A percentile compares a stretch with the other conserved stretches of the same genome.
These are phyloP conservation scores for Drosophila kikkawai DNA, from an alignment of 1,140 invertebrate genomes.

Conservation along the genomic window DNA sequence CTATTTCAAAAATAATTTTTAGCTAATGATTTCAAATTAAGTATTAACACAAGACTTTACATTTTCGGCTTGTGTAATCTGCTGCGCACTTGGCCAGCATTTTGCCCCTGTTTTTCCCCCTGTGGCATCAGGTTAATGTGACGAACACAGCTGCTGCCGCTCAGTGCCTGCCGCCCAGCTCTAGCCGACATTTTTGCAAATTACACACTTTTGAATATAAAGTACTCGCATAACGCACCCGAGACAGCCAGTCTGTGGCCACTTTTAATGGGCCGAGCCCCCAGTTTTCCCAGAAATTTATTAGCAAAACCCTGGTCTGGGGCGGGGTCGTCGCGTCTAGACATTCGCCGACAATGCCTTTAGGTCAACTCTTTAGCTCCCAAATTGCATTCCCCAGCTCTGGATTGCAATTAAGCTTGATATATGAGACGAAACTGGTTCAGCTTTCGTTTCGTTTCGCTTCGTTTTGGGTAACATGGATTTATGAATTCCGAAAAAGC, in stretches of 20 bases:
- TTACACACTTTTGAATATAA: constrained; percentile 83
- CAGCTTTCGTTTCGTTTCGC: constrained; percentile 43
- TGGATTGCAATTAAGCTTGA: constrained; percentile 60
- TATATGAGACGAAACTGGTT: constrained; percentile 49
- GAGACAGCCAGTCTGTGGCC: constrained; percentile 60
- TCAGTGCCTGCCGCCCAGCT: constrained; percentile 9
- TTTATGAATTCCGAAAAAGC: constrained; percentile 47
- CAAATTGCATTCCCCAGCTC: constrained; percentile 41
- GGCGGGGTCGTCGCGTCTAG: constrained; percentile 5
- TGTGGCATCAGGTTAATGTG: constrained; percentile 71
- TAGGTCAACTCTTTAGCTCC: constrained; percentile 42
- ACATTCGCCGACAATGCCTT: constrained; percentile 27
- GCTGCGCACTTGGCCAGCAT: constrained; percentile 20
- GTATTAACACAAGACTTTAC: fast-evolving
- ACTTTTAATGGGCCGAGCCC: constrained; percentile 55
- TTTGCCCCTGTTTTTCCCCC: constrained; percentile 10
- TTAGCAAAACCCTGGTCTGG: not conserved
- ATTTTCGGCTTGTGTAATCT: not conserved
- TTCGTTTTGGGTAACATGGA: constrained; percentile 34
- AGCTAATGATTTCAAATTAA: no score
- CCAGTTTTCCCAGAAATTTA: constrained; percentile 34
- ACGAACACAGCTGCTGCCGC: constrained; percentile 69
- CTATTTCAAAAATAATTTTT: no score
- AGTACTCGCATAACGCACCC: constrained; percentile 72
- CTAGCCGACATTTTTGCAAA: constrained; percentile 70